Evolutionary conservation across 2,888 invertebrate genomes (phyloP), one percentile per base, ranked within the genome.

Genomic region (Coenonympha arcania): DNA sequence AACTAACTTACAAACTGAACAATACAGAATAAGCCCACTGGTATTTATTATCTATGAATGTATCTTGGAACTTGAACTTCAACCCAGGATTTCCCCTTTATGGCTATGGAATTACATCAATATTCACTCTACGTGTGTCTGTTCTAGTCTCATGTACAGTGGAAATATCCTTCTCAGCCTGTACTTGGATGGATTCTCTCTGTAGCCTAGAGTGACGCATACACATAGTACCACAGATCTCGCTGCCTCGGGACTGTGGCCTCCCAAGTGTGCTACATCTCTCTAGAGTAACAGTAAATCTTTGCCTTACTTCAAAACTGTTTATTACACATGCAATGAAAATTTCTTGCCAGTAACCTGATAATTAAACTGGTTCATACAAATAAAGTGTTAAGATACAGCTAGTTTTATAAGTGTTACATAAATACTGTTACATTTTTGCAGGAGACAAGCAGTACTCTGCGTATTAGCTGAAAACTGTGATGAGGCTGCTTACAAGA

Each of bases 381-480:
- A n/a, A n/a, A n/a, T n/a, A n/a, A n/a, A n/a, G n/a, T n/a, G n/a
- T n/a, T n/a, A n/a, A n/a, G n/a, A n/a, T n/a, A n/a, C n/a, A n/a
- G n/a, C n/a, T n/a, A n/a, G n/a, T n/a, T n/a, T n/a, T n/a, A n/a
- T n/a, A n/a, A n/a, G n/a, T n/a, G n/a, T n/a, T n/a, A n/a, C n/a
- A n/a, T n/a, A n/a, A n/a, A 24, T 24, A 24, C 8, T 24, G 6
- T 24, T 28, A 2, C 3, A 28, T 19, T 20, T 6, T 79, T 84
- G 48, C 66, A 96, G 96, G 89, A 93, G 99, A 76, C 95, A 96
- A 89, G 99, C 99, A 46, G 93, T 95, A 67, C 89, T 99, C 63
- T 98, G 98, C 74, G 95, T 99, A 54, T 87, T 99, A 67, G 98
- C 99, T 54, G 98, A 98, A 83, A 98, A 98, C 86, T 99, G 99